Evolutionary conservation across 2,888 invertebrate genomes (phyloP).

Genomic region (Drosophila colorata): DNA sequence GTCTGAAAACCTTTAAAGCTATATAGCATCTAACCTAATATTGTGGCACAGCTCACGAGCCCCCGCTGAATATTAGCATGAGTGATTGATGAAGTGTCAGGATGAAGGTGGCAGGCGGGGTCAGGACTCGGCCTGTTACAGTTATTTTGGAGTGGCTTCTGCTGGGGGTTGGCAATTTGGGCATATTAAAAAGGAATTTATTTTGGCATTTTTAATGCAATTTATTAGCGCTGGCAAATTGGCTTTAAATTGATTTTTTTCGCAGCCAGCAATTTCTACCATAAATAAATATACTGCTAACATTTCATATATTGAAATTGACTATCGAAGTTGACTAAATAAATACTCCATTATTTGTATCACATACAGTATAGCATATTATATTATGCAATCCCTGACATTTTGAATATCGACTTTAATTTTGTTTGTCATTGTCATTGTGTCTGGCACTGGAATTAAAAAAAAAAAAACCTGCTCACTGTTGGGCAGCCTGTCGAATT

Average conservation of each 20-base stretch:
- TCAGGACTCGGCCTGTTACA: conserved; percentile 7
- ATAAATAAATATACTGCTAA: conserved; percentile 37
- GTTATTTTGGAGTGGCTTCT: conserved; percentile 20
- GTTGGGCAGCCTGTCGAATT: conserved; percentile 47
- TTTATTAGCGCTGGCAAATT: conserved; percentile 73
- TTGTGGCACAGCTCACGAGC: conserved; percentile 13
- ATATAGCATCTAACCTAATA: conserved; percentile 18
- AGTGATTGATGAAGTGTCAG: conserved; percentile 66
- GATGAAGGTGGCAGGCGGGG: conserved; percentile 17
- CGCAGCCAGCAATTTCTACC: conserved; percentile 2
- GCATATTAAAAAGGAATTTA: conserved; percentile 59
- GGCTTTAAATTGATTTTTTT: conserved; percentile 75
- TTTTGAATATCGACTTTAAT: conserved; percentile 63
- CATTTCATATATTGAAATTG: conserved; percentile 36
- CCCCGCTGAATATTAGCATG: conserved; percentile 13
- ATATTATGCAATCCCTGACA: conserved; percentile 60
- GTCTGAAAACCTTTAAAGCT: conserved; percentile 12
- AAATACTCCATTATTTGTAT: conserved; percentile 7
- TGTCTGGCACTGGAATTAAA: conserved; percentile 17
- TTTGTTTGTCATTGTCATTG: conserved; percentile 52
- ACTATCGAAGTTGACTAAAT: conserved; percentile 23
- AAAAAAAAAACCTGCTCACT: conserved; percentile 1
- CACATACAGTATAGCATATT: conserved; percentile 13
- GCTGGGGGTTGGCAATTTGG: conserved; percentile 45
- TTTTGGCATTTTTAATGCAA: conserved; percentile 73